Percentiles rank a stretch among this genome's conserved stretches.
Evolutionary conservation across 2,797 vertebrate species (phyloP).

Genomic region (Clarias platycephalus): DNA sequence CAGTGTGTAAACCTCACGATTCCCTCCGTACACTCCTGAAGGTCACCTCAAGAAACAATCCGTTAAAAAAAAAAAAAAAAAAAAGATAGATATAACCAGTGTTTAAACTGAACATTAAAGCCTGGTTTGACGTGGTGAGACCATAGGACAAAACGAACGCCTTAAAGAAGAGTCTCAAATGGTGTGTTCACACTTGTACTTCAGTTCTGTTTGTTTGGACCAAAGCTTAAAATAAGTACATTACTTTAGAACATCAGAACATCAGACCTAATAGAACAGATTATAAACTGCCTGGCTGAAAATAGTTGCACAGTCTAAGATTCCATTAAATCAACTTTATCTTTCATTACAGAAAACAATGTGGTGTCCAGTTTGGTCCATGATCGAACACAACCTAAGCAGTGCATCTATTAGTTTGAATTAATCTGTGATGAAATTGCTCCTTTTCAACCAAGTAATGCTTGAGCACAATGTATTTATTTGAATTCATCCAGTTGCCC

Average conservation of each 20-base stretch:
- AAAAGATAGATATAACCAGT: not conserved
- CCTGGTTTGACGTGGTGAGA: not conserved
- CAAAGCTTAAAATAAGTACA: too few species aligned
- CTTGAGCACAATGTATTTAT: not conserved
- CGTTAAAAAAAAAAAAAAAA: not conserved
- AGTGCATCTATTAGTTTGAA: not conserved
- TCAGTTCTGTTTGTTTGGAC: too few species aligned
- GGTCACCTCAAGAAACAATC: not conserved
- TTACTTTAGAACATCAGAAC: too few species aligned
- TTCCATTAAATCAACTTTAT: too few species aligned
- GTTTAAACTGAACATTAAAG: not conserved
- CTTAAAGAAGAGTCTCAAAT: not conserved
- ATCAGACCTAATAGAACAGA: too few species aligned
- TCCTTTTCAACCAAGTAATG: not conserved
- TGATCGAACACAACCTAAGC: not conserved
- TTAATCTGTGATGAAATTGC: not conserved
- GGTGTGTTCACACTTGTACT: too few species aligned
- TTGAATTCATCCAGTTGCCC: too few species aligned
- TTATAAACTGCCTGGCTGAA: too few species aligned
- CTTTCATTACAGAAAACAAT: too few species aligned
- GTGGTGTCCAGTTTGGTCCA: too few species aligned
- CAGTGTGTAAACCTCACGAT: conserved; percentile 11
- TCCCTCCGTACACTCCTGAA: conserved; percentile 5
- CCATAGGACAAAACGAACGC: not conserved
- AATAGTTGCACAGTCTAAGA: too few species aligned